Conservation (phyloP, 2,888 invertebrate species). For the Phalera bucephala region DNA sequence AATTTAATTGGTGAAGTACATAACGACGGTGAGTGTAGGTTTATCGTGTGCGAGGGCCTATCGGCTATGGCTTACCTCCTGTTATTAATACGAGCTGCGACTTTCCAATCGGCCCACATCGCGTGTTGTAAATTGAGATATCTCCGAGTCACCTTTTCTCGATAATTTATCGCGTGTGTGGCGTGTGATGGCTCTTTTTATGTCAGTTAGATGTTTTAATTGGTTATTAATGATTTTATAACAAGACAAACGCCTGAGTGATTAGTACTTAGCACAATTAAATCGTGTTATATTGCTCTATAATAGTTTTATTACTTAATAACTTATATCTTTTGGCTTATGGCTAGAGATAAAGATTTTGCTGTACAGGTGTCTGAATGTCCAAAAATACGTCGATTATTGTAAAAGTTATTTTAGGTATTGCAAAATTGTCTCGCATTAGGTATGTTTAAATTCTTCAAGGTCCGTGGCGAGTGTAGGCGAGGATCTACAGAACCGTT, state of each 20-base stretch:
- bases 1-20: neutral
- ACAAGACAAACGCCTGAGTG: constrained; percentile 14
- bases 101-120: constrained; percentile 31
- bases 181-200: constrained; percentile 16
- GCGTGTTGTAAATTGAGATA: constrained; percentile 28
- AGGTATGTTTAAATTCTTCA: neutral
- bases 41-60: neutral
- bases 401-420: no score
- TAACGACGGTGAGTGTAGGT: no score
- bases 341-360: no score
- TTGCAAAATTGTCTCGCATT: no score
- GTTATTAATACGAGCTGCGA: constrained; percentile 26
- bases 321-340: no score
- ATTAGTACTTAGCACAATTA: constrained; percentile 14
- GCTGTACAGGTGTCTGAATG: no score
- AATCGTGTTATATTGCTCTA: constrained; percentile 23
- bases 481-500: constrained; percentile 4
- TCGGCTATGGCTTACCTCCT: neutral
- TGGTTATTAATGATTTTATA: constrained; percentile 32
- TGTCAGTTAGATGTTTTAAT: constrained; percentile 32
- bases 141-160: constrained; percentile 27
- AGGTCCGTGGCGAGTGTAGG: neutral
- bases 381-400: no score
- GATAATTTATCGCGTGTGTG: constrained; percentile 24
- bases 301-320: no score